These are phyloP conservation scores for Phocides pigmalion DNA, from an alignment of 1,140 invertebrate species.

Conservation along the genomic window DNA sequence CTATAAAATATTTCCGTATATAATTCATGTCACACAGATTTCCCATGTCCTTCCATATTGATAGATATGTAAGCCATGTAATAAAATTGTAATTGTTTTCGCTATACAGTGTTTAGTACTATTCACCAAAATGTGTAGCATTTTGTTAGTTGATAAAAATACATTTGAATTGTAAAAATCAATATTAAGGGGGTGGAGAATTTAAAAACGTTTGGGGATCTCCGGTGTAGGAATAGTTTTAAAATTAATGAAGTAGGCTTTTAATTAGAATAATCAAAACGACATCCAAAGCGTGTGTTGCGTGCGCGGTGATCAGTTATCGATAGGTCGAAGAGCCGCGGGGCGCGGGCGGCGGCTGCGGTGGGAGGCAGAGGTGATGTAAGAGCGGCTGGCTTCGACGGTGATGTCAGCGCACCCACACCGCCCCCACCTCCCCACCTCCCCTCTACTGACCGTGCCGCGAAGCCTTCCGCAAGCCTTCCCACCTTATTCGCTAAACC, in stretches of 20 bases:
- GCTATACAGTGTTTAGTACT: too few relatives aligned
- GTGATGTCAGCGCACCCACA: constrained; percentile 77
- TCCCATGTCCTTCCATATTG: too few relatives aligned
- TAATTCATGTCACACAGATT: too few relatives aligned
- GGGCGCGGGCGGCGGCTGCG: constrained; percentile 37
- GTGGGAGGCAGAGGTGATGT: constrained; percentile 72
- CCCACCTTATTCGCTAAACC: constrained; percentile 25
- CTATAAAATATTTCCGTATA: too few relatives aligned
- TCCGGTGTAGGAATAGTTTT: neutral
- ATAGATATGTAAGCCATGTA: too few relatives aligned
- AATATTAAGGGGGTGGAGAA: too few relatives aligned
- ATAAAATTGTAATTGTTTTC: too few relatives aligned
- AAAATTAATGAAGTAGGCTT: constrained; percentile 10
- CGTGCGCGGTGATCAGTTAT: constrained; percentile 39
- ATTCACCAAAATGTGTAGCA: too few relatives aligned
- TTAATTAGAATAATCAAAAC: constrained; percentile 1
- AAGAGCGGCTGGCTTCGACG: constrained; percentile 69
- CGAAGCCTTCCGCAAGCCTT: constrained; percentile 65
- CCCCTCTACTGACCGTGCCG: constrained; percentile 47
- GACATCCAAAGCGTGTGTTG: constrained; percentile 2
- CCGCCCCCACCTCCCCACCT: constrained; percentile 48
- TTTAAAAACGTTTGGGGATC: too few relatives aligned
- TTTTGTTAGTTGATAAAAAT: too few relatives aligned
- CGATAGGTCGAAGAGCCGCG: constrained; percentile 18
- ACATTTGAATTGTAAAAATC: too few relatives aligned